phyloP scores from a whole-genome alignment of 64 coral and sea anemone genomes.

The Actinia tenebrosa region DNA sequence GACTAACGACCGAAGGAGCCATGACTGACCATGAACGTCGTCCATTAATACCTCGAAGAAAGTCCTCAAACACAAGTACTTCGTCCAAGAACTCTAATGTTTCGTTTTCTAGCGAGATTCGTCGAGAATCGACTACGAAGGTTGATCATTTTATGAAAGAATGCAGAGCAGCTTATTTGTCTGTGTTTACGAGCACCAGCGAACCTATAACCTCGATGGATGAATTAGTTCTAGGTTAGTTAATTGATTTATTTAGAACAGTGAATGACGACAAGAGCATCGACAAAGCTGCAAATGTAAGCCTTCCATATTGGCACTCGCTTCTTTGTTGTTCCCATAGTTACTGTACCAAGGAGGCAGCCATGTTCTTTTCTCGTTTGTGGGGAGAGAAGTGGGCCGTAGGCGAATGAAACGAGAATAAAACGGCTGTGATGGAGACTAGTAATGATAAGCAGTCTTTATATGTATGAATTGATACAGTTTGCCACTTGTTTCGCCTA shows the following conservation, averaged over 20 bases:
- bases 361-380: too few relatives aligned
- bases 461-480: too few relatives aligned
- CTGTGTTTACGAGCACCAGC: conserved; percentile 75
- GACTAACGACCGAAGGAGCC: background rate
- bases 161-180: conserved; percentile 80
- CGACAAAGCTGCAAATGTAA: too few relatives aligned
- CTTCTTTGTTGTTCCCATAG: too few relatives aligned
- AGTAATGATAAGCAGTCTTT: too few relatives aligned
- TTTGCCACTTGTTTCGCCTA: too few relatives aligned
- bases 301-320: too few relatives aligned
- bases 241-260: background rate
- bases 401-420: too few relatives aligned
- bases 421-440: too few relatives aligned
- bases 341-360: too few relatives aligned
- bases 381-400: too few relatives aligned
- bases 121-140: conserved; percentile 67
- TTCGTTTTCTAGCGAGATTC: conserved; percentile 64
- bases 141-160: conserved; percentile 90
- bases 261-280: too few relatives aligned
- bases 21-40: background rate
- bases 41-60: conserved; percentile 3
- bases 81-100: conserved; percentile 66
- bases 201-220: conserved; percentile 84
- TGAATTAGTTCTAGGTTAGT: conserved; percentile 79
- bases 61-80: conserved; percentile 66